Base-by-base conservation (phyloP, 1,140 invertebrate genomes). In the Cotesia chilonis region DNA sequence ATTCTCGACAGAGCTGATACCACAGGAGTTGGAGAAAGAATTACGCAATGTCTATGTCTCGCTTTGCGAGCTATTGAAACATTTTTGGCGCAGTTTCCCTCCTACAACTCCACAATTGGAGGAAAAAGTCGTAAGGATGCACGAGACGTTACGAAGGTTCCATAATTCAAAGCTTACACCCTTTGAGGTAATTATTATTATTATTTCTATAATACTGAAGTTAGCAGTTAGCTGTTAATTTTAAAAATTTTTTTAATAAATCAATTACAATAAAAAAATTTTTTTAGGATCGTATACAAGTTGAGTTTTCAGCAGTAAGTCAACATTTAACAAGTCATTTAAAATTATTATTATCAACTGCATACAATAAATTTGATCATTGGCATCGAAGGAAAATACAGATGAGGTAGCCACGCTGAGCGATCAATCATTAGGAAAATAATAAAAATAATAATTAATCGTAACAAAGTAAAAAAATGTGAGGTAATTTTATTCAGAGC, bases 61-160 rank as follows among this genome's bases (percentile, higher is more conserved):
- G 12, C 88, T 94, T 2, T 92, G 94, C 75, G 96, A 98, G 88
- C 87, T 99, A 57, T 84, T 98, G 5, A 90, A 94, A 70, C 96
- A 98, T 86, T 97, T 98, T 87, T 99, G 97, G 96, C 89, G 91
- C 36, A 95, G 95, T 84, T 98, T 98, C 87, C 97, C 96, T 61
- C 92, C 94, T 9, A 95, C 93, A 0, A 93, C 92, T 5, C 89
- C 91, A 51, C 90, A 91, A 66, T 84, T 93, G 9, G 92, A 95
- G 81, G 92, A 95, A 38, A 95, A 97, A 85, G 91, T 94, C 1
- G 88, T 92, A 20, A 91, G 92, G 78, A 96, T 96, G 92, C 93
- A 97, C 73, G 92, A 94, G 75, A 95, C 95, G 0, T 82, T 98
- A 64, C 92, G 94, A 67, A 91, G 93, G 80, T 98, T 97, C 87